Base-by-base conservation (phyloP, 2,113 vertebrate genomes). In the Elanus axillaris region DNA sequence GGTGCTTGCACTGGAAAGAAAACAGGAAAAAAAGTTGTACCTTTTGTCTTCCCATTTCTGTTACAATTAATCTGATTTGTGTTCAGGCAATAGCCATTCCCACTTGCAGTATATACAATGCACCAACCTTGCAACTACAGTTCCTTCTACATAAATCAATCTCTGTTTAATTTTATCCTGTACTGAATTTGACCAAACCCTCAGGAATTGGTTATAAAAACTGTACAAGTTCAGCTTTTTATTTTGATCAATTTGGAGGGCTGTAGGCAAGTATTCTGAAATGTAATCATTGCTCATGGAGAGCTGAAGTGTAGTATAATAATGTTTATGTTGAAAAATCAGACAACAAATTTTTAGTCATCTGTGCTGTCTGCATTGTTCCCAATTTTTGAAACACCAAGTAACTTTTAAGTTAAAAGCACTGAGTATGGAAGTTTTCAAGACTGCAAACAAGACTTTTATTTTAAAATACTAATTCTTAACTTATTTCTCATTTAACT, bases 171-270 rank as follows among this genome's bases (percentile, higher is more conserved):
- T 96, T 96, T 96, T n/a, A 91, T 59, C 55, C 88, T 85, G 79
- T 4, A 25, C 86, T 90, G 91, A 75, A 64, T 78, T 71, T 91
- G 93, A 96, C 89, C 89, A 95, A 94, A 95, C 94, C 97, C 94
- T 88, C 66, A 95, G 95, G 96, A 97, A 52, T 53, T 86, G 77
- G 21, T 91, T 92, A 45, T 38, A 74, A 92, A 87, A 94, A 42
- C 58, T 58, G 52, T 64, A 95, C 94, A 84, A 93, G 89, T 88
- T 87, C 60, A 92, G 87, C 78, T 95, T 92, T 75, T 75, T 47
- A n/a, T 86, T 95, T 81, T 89, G 94, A 96, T 97, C 94, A 94
- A 95, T 97, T 94, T 82, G 15, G 82, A 95, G 94, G 87, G 64
- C 94, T 96, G 91, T 23, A 85, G 96, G 94, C 88, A 84, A 81